phyloP scores from a whole-genome alignment of 2,888 invertebrate genomes.

The Caenorhabditis virilis region DNA sequence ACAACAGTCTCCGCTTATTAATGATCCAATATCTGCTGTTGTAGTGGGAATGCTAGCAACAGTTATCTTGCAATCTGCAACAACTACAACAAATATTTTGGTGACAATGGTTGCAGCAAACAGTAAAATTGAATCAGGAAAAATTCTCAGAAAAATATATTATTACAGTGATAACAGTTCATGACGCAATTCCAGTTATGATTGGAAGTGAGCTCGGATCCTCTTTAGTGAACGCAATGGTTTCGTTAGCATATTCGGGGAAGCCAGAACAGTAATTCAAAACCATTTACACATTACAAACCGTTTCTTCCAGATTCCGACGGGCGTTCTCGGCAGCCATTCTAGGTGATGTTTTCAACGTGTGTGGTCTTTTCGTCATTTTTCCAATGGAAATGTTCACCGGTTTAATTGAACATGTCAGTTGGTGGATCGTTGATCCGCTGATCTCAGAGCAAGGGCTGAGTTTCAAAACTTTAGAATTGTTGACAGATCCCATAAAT shows the following conservation, averaged over 20 bases:
- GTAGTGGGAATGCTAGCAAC: slow-evolving; percentile 63
- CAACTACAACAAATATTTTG: slow-evolving; percentile 57
- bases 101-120: slow-evolving; percentile 72
- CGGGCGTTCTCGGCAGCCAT: slow-evolving; percentile 74
- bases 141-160: neutral
- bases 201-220: slow-evolving; percentile 75
- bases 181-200: slow-evolving; percentile 73
- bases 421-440: slow-evolving; percentile 53
- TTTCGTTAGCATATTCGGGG: slow-evolving; percentile 71
- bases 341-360: slow-evolving; percentile 74
- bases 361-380: slow-evolving; percentile 72
- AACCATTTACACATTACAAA: neutral
- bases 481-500: slow-evolving; percentile 60
- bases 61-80: slow-evolving; percentile 57
- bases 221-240: slow-evolving; percentile 73
- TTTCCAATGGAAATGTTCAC: slow-evolving; percentile 71
- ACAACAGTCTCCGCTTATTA: slow-evolving; percentile 56
- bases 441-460: slow-evolving; percentile 51
- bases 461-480: slow-evolving; percentile 56
- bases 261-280: slow-evolving; percentile 37
- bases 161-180: slow-evolving; percentile 68
- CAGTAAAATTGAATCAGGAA: slow-evolving; percentile 34
- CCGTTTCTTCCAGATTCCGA: slow-evolving; percentile 29
- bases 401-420: slow-evolving; percentile 55
- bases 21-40: slow-evolving; percentile 63